Evolutionary conservation across 1,140 invertebrate species (phyloP), one percentile per base, ranked within the genome.

Genomic region (Planococcus citri): DNA sequence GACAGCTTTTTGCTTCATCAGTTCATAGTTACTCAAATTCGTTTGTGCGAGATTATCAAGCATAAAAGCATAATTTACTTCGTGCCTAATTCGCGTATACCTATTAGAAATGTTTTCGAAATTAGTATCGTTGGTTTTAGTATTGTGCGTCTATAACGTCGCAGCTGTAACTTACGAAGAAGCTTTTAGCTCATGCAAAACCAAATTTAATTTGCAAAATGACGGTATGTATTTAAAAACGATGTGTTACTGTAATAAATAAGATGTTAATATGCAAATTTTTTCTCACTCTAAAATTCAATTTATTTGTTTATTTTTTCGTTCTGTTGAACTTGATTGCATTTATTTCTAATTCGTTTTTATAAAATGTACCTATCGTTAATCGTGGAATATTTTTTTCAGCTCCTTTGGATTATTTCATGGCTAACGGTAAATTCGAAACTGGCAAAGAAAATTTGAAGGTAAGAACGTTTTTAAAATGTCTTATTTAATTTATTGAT

Each of bases 171-270:
- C 60, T 22, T 64, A 64, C 25, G 22, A 24, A 27, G 60, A 64
- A 64, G 60, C 22, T 6, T 24, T 64, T 3, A 27, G 10, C 9
- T 10, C 8, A 64, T 64, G 60, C 22, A 64, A 64, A 64, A 17
- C 2, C 21, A 3, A 64, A 64, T 64, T 9, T 9, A 10, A 9
- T 27, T 64, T 64, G 60, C 9, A 22, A 64, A 25, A 25, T 17
- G 60, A 64, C 20, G 60, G 60, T 64, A 64, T 4, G 60, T 24
- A n/a, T n/a, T n/a, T n/a, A n/a, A n/a, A n/a, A n/a, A n/a, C n/a
- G n/a, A n/a, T n/a, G n/a, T n/a, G n/a, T n/a, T n/a, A n/a, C n/a
- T n/a, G n/a, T n/a, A n/a, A n/a, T n/a, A n/a, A n/a, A n/a, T n/a
- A n/a, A n/a, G n/a, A n/a, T n/a, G n/a, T n/a, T n/a, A n/a, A n/a